Conservation (phyloP, 2,797 vertebrate genomes). For the Pampus argenteus region DNA sequence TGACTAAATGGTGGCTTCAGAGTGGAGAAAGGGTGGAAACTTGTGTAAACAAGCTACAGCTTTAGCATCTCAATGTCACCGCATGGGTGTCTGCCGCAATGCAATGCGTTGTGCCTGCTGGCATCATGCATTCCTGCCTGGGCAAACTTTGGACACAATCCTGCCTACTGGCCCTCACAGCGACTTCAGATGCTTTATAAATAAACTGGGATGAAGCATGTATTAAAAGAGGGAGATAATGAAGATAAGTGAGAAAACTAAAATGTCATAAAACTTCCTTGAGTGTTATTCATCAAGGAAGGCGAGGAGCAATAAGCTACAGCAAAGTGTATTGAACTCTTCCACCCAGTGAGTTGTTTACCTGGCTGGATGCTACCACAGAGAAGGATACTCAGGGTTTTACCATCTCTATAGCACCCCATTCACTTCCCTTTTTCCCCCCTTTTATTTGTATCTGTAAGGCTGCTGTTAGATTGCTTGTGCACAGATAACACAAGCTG, state of each 20-base stretch:
- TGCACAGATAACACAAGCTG: slow-evolving; percentile 15
- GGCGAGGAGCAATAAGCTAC: not conserved
- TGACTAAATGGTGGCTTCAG: slow-evolving; percentile 79
- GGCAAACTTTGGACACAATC: slow-evolving; percentile 74
- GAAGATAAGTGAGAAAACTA: not conserved
- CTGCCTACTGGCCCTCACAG: slow-evolving; percentile 19
- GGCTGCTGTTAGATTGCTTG: slow-evolving; percentile 43
- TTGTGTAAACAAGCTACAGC: slow-evolving; percentile 85
- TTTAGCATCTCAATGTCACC: slow-evolving; percentile 84
- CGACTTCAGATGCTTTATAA: slow-evolving; percentile 21
- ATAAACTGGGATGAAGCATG: not conserved
- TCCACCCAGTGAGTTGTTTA: slow-evolving; percentile 47
- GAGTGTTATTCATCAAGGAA: not conserved
- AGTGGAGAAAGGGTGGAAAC: slow-evolving; percentile 77
- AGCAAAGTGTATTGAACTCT: slow-evolving; percentile 43
- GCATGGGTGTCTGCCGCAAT: slow-evolving; percentile 81
- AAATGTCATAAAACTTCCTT: not conserved
- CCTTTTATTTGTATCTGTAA: slow-evolving; percentile 40
- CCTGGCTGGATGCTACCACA: slow-evolving; percentile 40
- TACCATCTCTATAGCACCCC: slow-evolving; percentile 48
- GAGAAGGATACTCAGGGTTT: slow-evolving; percentile 31
- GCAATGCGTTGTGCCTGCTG: slow-evolving; percentile 68
- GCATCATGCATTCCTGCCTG: slow-evolving; percentile 64
- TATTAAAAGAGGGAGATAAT: not conserved
- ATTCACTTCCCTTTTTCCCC: slow-evolving; percentile 29